These are phyloP conservation scores for Steinernema khuongi DNA, from an alignment of 1,140 invertebrate species.

Conservation along the genomic window DNA sequence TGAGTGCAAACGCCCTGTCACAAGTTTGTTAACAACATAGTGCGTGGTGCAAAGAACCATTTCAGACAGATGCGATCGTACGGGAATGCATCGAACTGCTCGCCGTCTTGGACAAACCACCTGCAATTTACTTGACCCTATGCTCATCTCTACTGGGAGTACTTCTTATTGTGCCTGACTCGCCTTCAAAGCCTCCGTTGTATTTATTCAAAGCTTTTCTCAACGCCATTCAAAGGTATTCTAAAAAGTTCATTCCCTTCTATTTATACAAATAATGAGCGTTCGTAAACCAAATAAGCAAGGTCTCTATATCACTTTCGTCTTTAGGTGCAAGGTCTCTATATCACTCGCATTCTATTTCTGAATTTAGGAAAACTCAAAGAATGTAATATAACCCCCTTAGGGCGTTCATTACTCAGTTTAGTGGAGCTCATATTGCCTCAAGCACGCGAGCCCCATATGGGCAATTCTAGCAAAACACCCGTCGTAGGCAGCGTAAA, in stretches of 20 bases:
- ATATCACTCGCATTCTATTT: no score
- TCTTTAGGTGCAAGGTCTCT: no score
- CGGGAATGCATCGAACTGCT: slow-evolving; percentile 18
- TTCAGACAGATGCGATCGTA: slow-evolving; percentile 17
- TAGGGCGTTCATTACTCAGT: no score
- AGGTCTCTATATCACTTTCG: background rate
- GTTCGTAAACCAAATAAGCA: background rate
- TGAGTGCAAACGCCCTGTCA: slow-evolving; percentile 80
- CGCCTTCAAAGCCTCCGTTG: slow-evolving; percentile 62
- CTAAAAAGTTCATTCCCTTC: slow-evolving; percentile 47
- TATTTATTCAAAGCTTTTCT: slow-evolving; percentile 72
- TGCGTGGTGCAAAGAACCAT: background rate
- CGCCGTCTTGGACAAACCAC: background rate
- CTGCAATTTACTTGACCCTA: background rate
- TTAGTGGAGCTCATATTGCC: background rate
- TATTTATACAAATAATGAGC: background rate
- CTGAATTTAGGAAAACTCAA: no score
- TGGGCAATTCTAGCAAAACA: no score
- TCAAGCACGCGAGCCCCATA: no score
- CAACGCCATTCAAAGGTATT: slow-evolving; percentile 69
- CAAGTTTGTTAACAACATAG: slow-evolving; percentile 67
- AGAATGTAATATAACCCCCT: no score
- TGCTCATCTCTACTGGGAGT: slow-evolving; percentile 9
- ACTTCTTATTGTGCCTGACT: slow-evolving; percentile 29
- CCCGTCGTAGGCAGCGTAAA: no score